These are phyloP conservation scores for Caenorhabditis uteleia DNA, from an alignment of 2,888 invertebrate species.

Conservation along the genomic window DNA sequence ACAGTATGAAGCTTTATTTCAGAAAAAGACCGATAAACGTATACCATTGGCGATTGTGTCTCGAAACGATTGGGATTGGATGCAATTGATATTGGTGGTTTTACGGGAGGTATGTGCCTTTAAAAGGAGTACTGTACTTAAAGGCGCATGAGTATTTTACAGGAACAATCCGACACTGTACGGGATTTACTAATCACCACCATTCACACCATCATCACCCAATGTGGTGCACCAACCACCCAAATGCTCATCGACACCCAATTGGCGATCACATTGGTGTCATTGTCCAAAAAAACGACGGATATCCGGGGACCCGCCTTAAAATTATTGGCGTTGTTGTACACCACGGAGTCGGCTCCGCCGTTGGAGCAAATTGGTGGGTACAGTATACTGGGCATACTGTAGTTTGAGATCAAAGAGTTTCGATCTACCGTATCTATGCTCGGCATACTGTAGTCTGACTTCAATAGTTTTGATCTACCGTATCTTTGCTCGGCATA, in stretches of 20 bases:
- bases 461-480: too few relatives aligned
- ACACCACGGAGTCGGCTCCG: constrained; percentile 15
- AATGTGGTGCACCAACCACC: constrained; percentile 17
- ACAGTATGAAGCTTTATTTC: too few relatives aligned
- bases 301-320: too few relatives aligned
- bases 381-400: too few relatives aligned
- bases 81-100: constrained; percentile 24
- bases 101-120: constrained; percentile 25
- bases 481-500: too few relatives aligned
- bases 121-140: not conserved
- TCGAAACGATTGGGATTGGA: constrained; percentile 31
- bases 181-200: constrained; percentile 15
- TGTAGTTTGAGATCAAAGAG: too few relatives aligned
- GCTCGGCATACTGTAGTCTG: too few relatives aligned
- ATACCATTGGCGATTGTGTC: constrained; percentile 33
- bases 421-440: too few relatives aligned
- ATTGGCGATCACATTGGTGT: constrained; percentile 30
- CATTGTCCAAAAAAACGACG: constrained; percentile 21
- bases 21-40: constrained; percentile 38
- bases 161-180: constrained; percentile 39
- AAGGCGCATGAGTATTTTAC: not conserved
- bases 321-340: constrained; percentile 21
- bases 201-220: constrained; percentile 15
- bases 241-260: constrained; percentile 32
- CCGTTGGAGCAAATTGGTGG: constrained; percentile 42